Conservation (phyloP, 2,888 invertebrate species). For the Hydroisotoma schaefferi region DNA sequence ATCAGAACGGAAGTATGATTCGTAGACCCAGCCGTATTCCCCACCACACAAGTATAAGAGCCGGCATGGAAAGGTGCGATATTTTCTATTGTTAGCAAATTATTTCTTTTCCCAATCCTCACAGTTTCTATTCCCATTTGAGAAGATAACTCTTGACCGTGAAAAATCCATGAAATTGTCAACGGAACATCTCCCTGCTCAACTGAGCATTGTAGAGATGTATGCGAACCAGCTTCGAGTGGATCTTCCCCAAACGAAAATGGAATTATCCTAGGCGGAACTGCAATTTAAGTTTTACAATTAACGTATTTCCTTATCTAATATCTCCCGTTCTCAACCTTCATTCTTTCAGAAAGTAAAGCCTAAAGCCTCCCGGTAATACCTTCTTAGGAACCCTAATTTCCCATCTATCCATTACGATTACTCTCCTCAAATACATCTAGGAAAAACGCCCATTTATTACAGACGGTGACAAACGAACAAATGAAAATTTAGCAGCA, state of each 20-base stretch:
- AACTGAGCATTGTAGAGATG: slow-evolving; percentile 32
- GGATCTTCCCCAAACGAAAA: slow-evolving; percentile 48
- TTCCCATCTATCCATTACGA: too few species aligned
- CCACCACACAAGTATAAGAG: slow-evolving; percentile 57
- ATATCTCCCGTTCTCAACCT: neutral
- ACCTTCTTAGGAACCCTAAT: neutral
- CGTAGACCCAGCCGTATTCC: slow-evolving; percentile 56
- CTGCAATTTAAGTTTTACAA: slow-evolving; percentile 34
- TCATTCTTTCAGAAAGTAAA: neutral
- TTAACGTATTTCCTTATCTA: neutral
- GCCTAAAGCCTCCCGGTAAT: neutral
- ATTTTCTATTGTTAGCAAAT: slow-evolving; percentile 57
- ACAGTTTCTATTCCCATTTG: slow-evolving; percentile 56
- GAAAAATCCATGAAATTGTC: slow-evolving; percentile 39
- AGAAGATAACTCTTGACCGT: slow-evolving; percentile 48
- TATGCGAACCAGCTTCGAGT: slow-evolving; percentile 47
- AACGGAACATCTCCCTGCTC: slow-evolving; percentile 28
- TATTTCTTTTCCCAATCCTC: slow-evolving; percentile 59
- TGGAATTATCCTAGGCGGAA: slow-evolving; percentile 49
- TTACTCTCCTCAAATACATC: too few species aligned
- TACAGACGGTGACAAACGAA: too few species aligned
- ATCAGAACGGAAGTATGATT: slow-evolving; percentile 65
- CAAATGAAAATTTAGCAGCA: too few species aligned
- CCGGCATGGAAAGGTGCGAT: slow-evolving; percentile 53
- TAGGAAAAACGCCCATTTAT: too few species aligned